Conservation (phyloP, 1,140 invertebrate genomes). For the Saccostrea echinata region DNA sequence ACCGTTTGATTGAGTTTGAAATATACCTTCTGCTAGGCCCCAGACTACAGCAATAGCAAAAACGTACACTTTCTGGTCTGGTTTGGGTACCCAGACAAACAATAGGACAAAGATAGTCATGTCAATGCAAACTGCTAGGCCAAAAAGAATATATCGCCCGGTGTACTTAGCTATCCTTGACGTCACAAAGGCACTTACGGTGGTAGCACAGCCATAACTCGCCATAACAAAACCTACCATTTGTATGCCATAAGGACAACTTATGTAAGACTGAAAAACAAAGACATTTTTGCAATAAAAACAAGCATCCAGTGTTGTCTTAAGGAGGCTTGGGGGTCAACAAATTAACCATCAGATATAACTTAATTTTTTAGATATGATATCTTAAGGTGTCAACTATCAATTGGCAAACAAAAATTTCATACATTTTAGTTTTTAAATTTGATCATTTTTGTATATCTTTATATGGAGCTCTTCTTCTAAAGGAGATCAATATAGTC, state of each 20-base stretch:
- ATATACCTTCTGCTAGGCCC: slow-evolving; percentile 17
- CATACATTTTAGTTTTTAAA: too few relatives aligned
- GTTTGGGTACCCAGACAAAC: not conserved
- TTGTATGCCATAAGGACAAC: slow-evolving; percentile 93
- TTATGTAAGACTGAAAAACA: slow-evolving; percentile 91
- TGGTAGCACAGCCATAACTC: slow-evolving; percentile 94
- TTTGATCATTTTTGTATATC: too few relatives aligned
- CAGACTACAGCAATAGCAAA: not conserved
- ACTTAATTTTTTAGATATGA: too few relatives aligned
- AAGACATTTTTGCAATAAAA: too few relatives aligned
- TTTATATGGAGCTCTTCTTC: too few relatives aligned
- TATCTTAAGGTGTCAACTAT: too few relatives aligned
- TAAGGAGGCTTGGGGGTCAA: too few relatives aligned
- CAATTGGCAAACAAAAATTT: too few relatives aligned
- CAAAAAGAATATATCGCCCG: slow-evolving; percentile 82
- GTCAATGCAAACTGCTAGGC: not conserved
- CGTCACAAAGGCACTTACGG: slow-evolving; percentile 92
- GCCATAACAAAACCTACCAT: slow-evolving; percentile 97
- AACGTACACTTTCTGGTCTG: not conserved
- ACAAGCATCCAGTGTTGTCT: too few relatives aligned
- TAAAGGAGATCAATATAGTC: too few relatives aligned
- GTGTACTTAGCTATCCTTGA: slow-evolving; percentile 95
- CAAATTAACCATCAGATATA: too few relatives aligned
- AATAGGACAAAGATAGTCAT: slow-evolving; percentile 20
- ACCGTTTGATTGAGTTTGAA: slow-evolving; percentile 19